Conservation (phyloP, 2,113 vertebrate genomes). For the Melanerpes aurifrons region DNA sequence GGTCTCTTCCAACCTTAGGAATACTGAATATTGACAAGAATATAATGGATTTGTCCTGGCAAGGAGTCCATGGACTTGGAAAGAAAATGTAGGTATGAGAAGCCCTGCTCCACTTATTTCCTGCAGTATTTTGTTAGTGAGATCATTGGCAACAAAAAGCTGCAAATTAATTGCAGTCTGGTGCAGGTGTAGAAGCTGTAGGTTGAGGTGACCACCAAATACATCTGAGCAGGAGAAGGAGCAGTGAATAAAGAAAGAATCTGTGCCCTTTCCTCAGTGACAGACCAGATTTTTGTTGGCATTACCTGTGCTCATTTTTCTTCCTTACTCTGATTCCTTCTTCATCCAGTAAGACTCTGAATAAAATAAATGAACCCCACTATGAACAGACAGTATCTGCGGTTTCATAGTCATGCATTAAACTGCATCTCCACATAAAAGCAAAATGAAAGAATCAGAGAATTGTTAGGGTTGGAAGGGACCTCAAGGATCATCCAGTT, state of each 20-base stretch:
- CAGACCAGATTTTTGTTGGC: not conserved
- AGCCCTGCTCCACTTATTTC: not conserved
- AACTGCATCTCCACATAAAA: not conserved
- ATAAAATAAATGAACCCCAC: constrained; percentile 13
- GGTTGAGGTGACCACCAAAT: not conserved
- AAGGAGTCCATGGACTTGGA: not conserved
- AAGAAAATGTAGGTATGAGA: not conserved
- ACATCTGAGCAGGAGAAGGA: not conserved
- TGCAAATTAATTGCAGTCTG: not conserved
- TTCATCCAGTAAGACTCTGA: not conserved
- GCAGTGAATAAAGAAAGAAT: not conserved
- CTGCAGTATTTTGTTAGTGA: not conserved
- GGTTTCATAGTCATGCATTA: constrained; percentile 5
- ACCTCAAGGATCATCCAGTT: too few relatives aligned
- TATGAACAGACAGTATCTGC: not conserved
- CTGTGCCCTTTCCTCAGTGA: not conserved
- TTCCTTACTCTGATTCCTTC: not conserved
- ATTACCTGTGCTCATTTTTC: not conserved
- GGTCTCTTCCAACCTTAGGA: too few relatives aligned
- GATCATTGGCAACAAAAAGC: not conserved
- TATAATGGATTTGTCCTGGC: not conserved
- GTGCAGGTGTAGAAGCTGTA: not conserved
- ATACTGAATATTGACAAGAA: not conserved
- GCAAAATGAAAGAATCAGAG: not conserved
- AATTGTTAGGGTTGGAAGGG: too few relatives aligned